These are phyloP conservation scores for Platycheirus rosarum DNA, from an alignment of 2,888 invertebrate species.

Conservation along the genomic window DNA sequence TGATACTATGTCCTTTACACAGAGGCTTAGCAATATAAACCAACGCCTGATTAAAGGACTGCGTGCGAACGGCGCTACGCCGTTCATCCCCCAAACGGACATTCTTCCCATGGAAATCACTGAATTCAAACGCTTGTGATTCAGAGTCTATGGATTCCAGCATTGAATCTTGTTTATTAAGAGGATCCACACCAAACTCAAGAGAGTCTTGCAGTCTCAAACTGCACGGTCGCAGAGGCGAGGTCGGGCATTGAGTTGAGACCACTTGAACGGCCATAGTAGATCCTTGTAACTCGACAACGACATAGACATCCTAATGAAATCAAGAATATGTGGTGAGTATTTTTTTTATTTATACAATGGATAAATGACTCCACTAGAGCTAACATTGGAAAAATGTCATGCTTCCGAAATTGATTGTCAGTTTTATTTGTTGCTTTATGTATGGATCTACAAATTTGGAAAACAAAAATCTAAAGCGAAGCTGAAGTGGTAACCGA, in stretches of 20 bases:
- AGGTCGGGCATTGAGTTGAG: constrained; percentile 84
- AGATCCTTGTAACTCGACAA: constrained; percentile 91
- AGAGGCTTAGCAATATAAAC: constrained; percentile 88
- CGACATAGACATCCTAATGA: constrained; percentile 89
- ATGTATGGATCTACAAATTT: no score
- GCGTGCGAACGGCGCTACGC: constrained; percentile 88
- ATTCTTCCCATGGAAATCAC: constrained; percentile 92
- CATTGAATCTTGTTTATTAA: constrained; percentile 83
- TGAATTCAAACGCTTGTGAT: constrained; percentile 87
- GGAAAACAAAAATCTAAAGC: no score
- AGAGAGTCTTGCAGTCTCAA: constrained; percentile 85
- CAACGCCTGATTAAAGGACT: constrained; percentile 93
- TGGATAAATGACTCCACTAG: no score
- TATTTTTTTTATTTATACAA: background rate
- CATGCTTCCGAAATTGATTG: no score
- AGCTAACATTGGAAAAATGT: constrained; percentile 5
- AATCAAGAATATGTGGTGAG: constrained; percentile 68
- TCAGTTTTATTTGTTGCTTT: no score
- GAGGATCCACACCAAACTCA: constrained; percentile 85
- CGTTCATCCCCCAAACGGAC: constrained; percentile 87
- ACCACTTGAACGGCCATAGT: constrained; percentile 90
- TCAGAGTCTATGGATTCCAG: constrained; percentile 82
- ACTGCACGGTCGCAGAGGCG: constrained; percentile 82
- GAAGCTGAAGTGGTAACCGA: no score
- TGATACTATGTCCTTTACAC: constrained; percentile 87